phyloP scores from a whole-genome alignment of 1,140 invertebrate genomes.

The Bombus soroeensis region DNA sequence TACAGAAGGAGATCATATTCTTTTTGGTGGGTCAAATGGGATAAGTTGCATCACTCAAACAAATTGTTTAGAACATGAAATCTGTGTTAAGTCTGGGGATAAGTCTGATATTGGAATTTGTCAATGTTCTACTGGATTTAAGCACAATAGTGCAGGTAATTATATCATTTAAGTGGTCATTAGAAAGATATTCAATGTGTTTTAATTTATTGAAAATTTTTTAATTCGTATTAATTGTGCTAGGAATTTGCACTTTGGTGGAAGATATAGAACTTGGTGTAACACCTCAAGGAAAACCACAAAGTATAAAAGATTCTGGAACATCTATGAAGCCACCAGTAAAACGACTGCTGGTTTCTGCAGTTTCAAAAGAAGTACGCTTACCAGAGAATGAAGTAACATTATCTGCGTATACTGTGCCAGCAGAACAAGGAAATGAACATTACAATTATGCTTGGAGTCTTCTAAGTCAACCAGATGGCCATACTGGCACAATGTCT shows the following conservation, averaged over 20 bases:
- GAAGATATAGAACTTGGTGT: slow-evolving; percentile 68
- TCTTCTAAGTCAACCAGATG: slow-evolving; percentile 91
- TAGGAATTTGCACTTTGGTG: slow-evolving; percentile 66
- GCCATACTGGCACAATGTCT: slow-evolving; percentile 90
- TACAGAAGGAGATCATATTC: slow-evolving; percentile 73
- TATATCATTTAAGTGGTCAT: slow-evolving; percentile 36
- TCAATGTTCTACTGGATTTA: slow-evolving; percentile 85
- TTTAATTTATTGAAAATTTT: neutral
- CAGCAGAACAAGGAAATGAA: slow-evolving; percentile 87
- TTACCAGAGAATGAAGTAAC: slow-evolving; percentile 84
- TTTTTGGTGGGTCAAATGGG: slow-evolving; percentile 75
- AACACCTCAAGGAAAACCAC: slow-evolving; percentile 73
- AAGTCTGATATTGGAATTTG: slow-evolving; percentile 87
- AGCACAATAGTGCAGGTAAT: slow-evolving; percentile 82
- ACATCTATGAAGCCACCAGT: slow-evolving; percentile 80
- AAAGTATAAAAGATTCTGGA: slow-evolving; percentile 70
- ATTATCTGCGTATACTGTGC: slow-evolving; percentile 91
- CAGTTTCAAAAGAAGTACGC: slow-evolving; percentile 87
- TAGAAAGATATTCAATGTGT: neutral
- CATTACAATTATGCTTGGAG: slow-evolving; percentile 96
- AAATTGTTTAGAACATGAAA: slow-evolving; percentile 86
- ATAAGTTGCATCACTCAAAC: slow-evolving; percentile 77
- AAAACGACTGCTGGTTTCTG: slow-evolving; percentile 90
- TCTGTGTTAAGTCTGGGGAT: slow-evolving; percentile 84
- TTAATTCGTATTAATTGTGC: slow-evolving; percentile 60